Evolutionary conservation across 2,888 invertebrate species (phyloP).

Genomic region (Eupithecia inturbata): DNA sequence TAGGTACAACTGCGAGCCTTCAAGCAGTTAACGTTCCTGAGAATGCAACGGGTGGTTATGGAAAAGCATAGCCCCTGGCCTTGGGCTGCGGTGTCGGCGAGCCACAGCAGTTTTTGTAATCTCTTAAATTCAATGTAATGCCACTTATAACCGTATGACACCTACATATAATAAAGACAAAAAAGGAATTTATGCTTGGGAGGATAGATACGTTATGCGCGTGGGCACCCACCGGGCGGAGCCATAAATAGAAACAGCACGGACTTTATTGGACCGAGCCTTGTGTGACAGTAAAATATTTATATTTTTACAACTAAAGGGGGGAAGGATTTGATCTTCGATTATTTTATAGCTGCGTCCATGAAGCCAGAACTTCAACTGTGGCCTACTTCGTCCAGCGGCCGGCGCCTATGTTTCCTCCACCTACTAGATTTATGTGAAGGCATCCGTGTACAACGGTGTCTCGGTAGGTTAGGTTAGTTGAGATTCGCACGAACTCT

Average conservation of each 20-base stretch:
- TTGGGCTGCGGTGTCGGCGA: constrained; percentile 43
- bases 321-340: constrained; percentile 20
- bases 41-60: constrained; percentile 42
- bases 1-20: constrained; percentile 43
- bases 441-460: constrained; percentile 54
- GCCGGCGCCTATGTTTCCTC: constrained; percentile 29
- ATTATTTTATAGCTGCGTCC: constrained; percentile 1
- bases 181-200: constrained; percentile 41
- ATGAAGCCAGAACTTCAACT: not conserved
- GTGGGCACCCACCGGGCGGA: constrained; percentile 51
- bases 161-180: constrained; percentile 33
- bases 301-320: not conserved
- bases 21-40: constrained; percentile 45
- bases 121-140: constrained; percentile 28
- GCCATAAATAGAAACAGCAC: constrained; percentile 62
- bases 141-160: constrained; percentile 29
- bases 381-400: constrained; percentile 42
- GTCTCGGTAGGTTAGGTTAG: constrained; percentile 29
- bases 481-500: constrained; percentile 23
- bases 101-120: constrained; percentile 36
- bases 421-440: constrained; percentile 49
- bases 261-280: constrained; percentile 64
- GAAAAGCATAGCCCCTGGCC: constrained; percentile 41
- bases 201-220: constrained; percentile 55
- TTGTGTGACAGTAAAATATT: constrained; percentile 21